Percentiles rank a stretch among this genome's conserved stretches.
phyloP scores from a whole-genome alignment of 1,140 invertebrate species.

The Gryon sp. region DNA sequence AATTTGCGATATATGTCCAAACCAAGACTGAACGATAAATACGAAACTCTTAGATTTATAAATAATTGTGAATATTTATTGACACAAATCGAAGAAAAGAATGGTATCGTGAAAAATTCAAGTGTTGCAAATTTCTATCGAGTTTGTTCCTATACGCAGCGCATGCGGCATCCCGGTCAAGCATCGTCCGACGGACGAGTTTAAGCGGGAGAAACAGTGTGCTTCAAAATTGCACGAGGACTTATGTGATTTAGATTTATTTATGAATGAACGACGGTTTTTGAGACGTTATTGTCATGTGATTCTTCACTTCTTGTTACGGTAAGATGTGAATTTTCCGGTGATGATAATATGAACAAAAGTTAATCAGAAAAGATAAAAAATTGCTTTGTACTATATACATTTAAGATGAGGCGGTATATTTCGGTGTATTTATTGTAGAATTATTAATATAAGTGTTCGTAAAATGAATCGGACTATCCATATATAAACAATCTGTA shows the following conservation, averaged over 20 bases:
- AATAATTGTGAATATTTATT: constrained; percentile 65
- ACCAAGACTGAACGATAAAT: constrained; percentile 52
- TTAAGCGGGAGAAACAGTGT: constrained; percentile 5
- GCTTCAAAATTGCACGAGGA: constrained; percentile 44
- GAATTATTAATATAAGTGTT: constrained; percentile 60
- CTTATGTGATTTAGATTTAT: constrained; percentile 64
- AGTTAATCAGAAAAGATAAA: too few species aligned
- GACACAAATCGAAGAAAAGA: constrained; percentile 17
- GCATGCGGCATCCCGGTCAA: constrained; percentile 8
- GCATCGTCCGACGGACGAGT: background rate
- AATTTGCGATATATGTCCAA: constrained; percentile 16
- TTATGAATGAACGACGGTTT: constrained; percentile 27
- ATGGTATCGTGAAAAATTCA: constrained; percentile 31
- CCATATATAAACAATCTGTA: constrained; percentile 31
- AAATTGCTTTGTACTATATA: constrained; percentile 65
- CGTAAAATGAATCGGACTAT: constrained; percentile 41
- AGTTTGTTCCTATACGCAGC: constrained; percentile 59
- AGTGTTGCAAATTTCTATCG: constrained; percentile 46
- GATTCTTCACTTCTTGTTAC: constrained; percentile 48
- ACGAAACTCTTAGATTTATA: constrained; percentile 43
- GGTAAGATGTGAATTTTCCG: constrained; percentile 49
- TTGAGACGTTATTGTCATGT: constrained; percentile 37
- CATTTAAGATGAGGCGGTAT: constrained; percentile 59
- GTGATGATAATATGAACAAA: too few species aligned
- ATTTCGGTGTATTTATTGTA: constrained; percentile 75